Evolutionary conservation across 2,797 vertebrate genomes (phyloP).

Genomic region (Hemibagrus guttatus): DNA sequence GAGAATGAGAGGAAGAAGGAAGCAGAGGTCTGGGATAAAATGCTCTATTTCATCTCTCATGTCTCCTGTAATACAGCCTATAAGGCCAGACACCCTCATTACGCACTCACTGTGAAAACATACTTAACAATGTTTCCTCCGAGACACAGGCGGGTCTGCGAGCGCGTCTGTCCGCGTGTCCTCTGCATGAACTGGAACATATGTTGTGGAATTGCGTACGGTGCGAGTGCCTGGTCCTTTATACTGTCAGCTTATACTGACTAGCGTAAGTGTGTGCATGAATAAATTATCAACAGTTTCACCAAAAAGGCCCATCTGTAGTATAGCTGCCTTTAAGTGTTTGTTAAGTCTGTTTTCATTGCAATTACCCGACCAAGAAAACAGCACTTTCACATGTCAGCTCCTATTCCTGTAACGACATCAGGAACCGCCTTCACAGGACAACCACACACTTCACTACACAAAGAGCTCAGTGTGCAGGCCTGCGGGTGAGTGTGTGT

Average conservation of each 20-base stretch:
- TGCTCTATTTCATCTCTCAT: conserved; percentile 39
- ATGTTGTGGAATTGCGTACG: conserved; percentile 3
- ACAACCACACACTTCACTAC: conserved; percentile 37
- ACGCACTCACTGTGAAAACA: conserved; percentile 68
- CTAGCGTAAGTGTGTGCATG: conserved; percentile 9
- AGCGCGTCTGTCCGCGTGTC: conserved; percentile 42
- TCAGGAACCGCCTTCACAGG: conserved; percentile 49
- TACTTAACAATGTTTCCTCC: conserved; percentile 59
- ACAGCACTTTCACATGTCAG: conserved; percentile 75
- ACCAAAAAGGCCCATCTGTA: conserved; percentile 67
- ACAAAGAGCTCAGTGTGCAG: conserved; percentile 58
- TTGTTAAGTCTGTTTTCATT: conserved; percentile 61
- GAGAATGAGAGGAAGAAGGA: conserved; percentile 46
- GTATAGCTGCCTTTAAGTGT: conserved; percentile 66
- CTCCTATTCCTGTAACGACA: conserved; percentile 68
- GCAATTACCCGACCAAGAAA: conserved; percentile 68
- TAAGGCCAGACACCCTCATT: conserved; percentile 65
- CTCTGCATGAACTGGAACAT: conserved; percentile 54
- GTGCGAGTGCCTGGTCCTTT: not conserved
- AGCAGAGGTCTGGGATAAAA: conserved; percentile 53
- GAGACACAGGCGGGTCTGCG: conserved; percentile 27
- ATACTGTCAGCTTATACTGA: conserved; percentile 8
- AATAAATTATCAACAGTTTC: conserved; percentile 2
- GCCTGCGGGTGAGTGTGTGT: not conserved
- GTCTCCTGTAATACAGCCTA: conserved; percentile 57